A percentile compares a stretch with the other conserved stretches of the same genome.
These are phyloP conservation scores for Baronia brevicornis DNA, from an alignment of 2,888 invertebrate genomes.

Conservation along the genomic window DNA sequence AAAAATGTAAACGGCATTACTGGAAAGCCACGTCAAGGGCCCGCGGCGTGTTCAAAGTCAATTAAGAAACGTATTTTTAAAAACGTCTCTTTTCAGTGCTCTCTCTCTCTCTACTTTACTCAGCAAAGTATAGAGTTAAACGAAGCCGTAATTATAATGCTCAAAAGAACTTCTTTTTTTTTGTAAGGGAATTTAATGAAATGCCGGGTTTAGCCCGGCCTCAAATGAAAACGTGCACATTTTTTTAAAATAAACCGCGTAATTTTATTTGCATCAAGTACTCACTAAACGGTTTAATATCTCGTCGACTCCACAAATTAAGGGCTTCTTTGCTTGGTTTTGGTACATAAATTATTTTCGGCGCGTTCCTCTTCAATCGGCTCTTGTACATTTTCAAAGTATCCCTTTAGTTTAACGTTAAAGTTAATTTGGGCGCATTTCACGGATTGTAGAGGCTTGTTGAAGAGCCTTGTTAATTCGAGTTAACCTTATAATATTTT, in stretches of 20 bases:
- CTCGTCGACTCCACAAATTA: slow-evolving; percentile 10
- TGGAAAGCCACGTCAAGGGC: slow-evolving; percentile 24
- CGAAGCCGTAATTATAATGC: slow-evolving; percentile 61
- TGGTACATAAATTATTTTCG: slow-evolving; percentile 8
- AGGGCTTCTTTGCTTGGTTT: slow-evolving; percentile 5
- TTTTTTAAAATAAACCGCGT: slow-evolving; percentile 22
- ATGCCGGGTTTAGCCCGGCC: slow-evolving; percentile 46
- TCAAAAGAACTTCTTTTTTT: slow-evolving; percentile 49
- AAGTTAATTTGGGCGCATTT: slow-evolving; percentile 4
- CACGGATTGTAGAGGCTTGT: no score
- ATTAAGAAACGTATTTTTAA: slow-evolving; percentile 38
- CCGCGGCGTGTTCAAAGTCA: slow-evolving; percentile 35
- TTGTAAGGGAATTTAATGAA: slow-evolving; percentile 42
- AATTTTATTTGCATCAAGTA: slow-evolving; percentile 18
- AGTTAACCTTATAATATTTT: no score
- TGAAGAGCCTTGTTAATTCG: no score
- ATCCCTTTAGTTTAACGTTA: slow-evolving; percentile 7
- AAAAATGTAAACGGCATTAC: slow-evolving; percentile 17
- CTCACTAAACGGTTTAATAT: slow-evolving; percentile 15
- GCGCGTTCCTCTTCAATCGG: slow-evolving; percentile 5
- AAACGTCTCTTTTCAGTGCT: slow-evolving; percentile 47
- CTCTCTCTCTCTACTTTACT: slow-evolving; percentile 52
- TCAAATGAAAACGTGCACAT: slow-evolving; percentile 33
- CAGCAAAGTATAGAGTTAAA: slow-evolving; percentile 57
- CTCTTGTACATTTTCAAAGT: slow-evolving; percentile 3